A percentile compares a stretch with the other conserved stretches of the same genome.
Evolutionary conservation across 2,888 invertebrate genomes (phyloP).

Genomic region (Tubulanus polymorphus): DNA sequence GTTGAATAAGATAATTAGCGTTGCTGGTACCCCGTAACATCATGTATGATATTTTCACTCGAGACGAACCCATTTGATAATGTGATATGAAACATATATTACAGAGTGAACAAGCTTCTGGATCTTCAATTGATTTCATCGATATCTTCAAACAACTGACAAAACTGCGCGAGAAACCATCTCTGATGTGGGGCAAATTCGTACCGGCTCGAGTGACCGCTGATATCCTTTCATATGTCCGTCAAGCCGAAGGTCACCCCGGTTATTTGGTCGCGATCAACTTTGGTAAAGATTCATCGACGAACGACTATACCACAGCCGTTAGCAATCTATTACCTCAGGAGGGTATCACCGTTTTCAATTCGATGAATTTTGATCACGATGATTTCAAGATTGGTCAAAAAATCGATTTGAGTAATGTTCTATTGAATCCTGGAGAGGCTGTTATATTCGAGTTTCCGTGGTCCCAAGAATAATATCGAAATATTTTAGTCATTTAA

Average conservation of each 20-base stretch:
- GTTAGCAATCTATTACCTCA: background rate
- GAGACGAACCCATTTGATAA: no score
- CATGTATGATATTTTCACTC: no score
- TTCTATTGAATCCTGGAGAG: slow-evolving; percentile 1
- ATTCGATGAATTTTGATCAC: background rate
- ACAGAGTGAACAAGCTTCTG: background rate
- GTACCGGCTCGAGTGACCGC: slow-evolving; percentile 20
- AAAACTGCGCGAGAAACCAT: slow-evolving; percentile 33
- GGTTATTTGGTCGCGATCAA: slow-evolving; percentile 45
- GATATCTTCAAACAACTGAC: slow-evolving; percentile 31
- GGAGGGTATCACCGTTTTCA: background rate
- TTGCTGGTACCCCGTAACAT: no score
- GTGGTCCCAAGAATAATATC: background rate
- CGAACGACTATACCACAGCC: background rate
- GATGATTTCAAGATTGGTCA: background rate
- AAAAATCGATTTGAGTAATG: background rate
- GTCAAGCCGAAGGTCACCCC: slow-evolving; percentile 43
- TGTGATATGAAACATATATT: no score
- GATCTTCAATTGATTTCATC: slow-evolving; percentile 12
- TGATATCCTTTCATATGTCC: slow-evolving; percentile 36
- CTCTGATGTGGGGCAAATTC: slow-evolving; percentile 43
- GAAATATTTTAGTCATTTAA: no score
- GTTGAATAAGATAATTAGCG: no score
- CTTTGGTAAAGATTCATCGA: slow-evolving; percentile 23
- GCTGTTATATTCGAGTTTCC: background rate